Conservation (phyloP, 2,113 vertebrate species). For the Entelurus aequoreus region DNA sequence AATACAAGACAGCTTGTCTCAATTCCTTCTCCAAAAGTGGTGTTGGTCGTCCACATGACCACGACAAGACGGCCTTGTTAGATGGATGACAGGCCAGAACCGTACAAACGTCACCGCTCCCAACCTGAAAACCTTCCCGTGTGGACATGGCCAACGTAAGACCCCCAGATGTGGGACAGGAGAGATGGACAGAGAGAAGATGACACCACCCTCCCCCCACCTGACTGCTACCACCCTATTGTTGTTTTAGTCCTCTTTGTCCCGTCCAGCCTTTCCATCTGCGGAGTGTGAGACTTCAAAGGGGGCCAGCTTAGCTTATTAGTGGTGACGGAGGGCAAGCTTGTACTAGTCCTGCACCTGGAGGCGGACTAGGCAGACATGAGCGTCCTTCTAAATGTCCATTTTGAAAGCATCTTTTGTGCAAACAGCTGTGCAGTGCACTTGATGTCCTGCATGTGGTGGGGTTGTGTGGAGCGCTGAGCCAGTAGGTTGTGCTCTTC, state of each 20-base stretch:
- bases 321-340: constrained; percentile 16
- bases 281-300: constrained; percentile 20
- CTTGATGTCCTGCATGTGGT: constrained; percentile 55
- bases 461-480: constrained; percentile 45
- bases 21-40: too few relatives aligned
- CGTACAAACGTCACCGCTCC: too few relatives aligned
- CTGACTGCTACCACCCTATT: constrained; percentile 32
- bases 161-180: constrained; percentile 32
- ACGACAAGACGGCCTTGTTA: too few relatives aligned
- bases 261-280: constrained; percentile 45
- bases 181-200: constrained; percentile 39
- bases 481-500: constrained; percentile 35
- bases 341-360: constrained; percentile 5
- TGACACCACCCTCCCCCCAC: constrained; percentile 48
- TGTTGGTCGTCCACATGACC: too few relatives aligned
- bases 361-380: background rate
- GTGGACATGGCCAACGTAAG: background rate
- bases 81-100: too few relatives aligned
- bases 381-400: background rate
- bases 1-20: too few relatives aligned
- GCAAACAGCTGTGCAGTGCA: constrained; percentile 23
- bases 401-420: background rate
- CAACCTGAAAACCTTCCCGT: too few relatives aligned
- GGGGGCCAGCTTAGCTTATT: constrained; percentile 17
- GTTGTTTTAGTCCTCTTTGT: constrained; percentile 56